These are phyloP conservation scores for Periophthalmodon schlosseri DNA, from an alignment of 2,113 vertebrate species.

Conservation along the genomic window DNA sequence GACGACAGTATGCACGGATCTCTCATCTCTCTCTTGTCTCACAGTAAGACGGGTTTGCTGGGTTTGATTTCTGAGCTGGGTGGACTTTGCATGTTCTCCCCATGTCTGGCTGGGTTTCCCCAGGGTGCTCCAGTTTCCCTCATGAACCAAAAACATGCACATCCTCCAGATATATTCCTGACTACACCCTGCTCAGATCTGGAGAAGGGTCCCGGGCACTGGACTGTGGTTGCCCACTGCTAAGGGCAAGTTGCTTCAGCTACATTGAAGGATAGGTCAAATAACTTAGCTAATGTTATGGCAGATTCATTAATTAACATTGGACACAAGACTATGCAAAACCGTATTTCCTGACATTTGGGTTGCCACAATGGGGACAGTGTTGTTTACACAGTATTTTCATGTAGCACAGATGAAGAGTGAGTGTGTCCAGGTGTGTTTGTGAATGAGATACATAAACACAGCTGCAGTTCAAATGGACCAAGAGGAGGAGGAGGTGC, in stretches of 20 bases:
- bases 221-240: not conserved
- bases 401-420: not conserved
- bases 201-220: not conserved
- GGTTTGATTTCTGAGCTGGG: not conserved
- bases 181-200: not conserved
- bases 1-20: too few relatives aligned
- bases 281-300: not conserved
- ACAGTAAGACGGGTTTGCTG: too few relatives aligned
- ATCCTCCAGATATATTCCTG: not conserved
- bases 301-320: not conserved
- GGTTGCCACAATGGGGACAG: not conserved
- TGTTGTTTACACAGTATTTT: conserved; percentile 3
- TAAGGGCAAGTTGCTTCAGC: not conserved
- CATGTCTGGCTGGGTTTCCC: not conserved
- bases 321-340: not conserved
- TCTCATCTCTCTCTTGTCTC: too few relatives aligned
- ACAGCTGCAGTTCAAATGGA: conserved; percentile 11
- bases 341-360: not conserved
- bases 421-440: conserved; percentile 24
- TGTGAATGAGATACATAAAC: conserved; percentile 10
- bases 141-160: not conserved
- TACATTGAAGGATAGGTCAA: not conserved
- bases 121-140: not conserved
- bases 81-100: not conserved
- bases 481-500: not conserved